These are phyloP conservation scores for Dicrurus megarhynchus DNA, from an alignment of 2,113 vertebrate species.

Conservation along the genomic window DNA sequence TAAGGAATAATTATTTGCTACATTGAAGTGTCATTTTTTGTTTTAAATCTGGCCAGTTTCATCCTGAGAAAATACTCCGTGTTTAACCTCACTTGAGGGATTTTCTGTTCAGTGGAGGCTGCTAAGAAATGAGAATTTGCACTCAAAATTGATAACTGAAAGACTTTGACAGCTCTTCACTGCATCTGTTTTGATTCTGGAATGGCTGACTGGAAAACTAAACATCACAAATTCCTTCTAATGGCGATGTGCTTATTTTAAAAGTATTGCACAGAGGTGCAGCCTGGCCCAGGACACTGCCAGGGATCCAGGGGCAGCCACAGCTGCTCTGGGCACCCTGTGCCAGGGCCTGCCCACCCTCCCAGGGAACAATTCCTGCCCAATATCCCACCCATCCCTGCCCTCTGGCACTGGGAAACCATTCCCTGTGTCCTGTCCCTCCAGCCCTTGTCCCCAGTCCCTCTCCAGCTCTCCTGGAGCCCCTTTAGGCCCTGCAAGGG, in stretches of 20 bases:
- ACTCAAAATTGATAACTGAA: background rate
- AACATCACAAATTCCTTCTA: background rate
- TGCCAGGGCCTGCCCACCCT: background rate
- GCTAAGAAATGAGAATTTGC: constrained; percentile 16
- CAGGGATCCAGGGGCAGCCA: background rate
- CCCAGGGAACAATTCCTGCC: fast-evolving
- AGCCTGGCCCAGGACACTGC: background rate
- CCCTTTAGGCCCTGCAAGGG: fast-evolving
- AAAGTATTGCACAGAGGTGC: background rate
- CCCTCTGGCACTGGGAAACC: background rate
- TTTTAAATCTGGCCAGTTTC: background rate
- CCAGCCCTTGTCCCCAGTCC: background rate
- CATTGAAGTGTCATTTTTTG: background rate
- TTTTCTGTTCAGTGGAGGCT: background rate
- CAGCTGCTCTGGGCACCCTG: background rate
- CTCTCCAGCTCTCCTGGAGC: background rate
- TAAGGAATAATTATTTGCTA: background rate
- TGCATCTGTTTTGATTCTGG: background rate
- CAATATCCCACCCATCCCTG: fast-evolving
- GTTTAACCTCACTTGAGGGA: constrained; percentile 6
- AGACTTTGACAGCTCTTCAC: background rate
- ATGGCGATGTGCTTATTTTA: background rate
- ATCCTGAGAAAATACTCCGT: background rate
- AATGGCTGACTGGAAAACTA: background rate
- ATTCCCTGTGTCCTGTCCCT: background rate